phyloP scores from a whole-genome alignment of 2,113 vertebrate species.

The Scolopax mira region DNA sequence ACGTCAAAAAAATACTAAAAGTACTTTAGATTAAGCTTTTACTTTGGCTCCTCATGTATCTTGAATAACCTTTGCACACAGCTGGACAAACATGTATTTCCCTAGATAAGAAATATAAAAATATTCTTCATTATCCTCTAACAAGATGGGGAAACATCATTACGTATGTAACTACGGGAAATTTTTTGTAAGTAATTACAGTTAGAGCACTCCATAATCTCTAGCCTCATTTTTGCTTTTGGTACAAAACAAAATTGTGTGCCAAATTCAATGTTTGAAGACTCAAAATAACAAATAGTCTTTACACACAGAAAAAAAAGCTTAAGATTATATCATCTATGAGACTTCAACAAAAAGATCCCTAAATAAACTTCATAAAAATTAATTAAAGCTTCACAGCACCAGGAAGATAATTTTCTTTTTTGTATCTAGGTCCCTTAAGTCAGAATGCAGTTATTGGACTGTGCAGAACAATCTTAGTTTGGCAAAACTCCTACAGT shows the following conservation, averaged over 20 bases:
- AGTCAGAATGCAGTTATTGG: neutral
- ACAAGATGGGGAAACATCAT: neutral
- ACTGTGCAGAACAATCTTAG: neutral
- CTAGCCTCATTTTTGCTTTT: neutral
- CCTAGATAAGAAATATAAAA: neutral
- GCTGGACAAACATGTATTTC: neutral
- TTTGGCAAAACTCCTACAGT: neutral
- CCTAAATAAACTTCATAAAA: neutral
- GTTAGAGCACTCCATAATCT: neutral
- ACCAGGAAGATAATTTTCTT: neutral
- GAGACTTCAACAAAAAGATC: neutral
- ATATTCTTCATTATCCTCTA: neutral
- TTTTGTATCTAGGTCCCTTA: neutral
- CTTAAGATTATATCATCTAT: neutral
- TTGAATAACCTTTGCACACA: neutral
- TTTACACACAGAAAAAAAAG: neutral
- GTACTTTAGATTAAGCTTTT: neutral
- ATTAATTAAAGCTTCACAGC: conserved; percentile 20
- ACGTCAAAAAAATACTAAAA: neutral
- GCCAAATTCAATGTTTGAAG: neutral
- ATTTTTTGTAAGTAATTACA: neutral
- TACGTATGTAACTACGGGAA: neutral
- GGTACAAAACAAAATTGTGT: neutral
- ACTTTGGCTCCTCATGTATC: neutral
- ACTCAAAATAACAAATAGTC: neutral